These are phyloP conservation scores for Onychostruthus taczanowskii DNA, from an alignment of 2,113 vertebrate species.

Conservation along the genomic window DNA sequence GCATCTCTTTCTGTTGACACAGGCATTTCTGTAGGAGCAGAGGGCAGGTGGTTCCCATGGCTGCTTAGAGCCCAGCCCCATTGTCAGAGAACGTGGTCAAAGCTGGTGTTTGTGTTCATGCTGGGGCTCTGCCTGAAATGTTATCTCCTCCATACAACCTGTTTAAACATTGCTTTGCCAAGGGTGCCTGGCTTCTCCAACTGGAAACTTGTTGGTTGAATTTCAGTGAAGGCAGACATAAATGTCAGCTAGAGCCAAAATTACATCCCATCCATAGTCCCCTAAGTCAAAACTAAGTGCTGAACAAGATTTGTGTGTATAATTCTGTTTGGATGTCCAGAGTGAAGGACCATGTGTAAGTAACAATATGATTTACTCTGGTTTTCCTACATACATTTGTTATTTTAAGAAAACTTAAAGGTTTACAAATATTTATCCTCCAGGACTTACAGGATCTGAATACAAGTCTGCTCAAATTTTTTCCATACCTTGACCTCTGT, in stretches of 20 bases:
- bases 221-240: neutral
- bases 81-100: neutral
- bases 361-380: neutral
- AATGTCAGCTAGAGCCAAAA: neutral
- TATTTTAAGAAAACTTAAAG: neutral
- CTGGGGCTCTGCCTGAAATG: neutral
- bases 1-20: neutral
- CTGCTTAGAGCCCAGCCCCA: neutral
- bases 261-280: neutral
- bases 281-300: neutral
- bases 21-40: neutral
- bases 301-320: neutral
- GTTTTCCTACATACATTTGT: neutral
- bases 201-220: neutral
- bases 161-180: neutral
- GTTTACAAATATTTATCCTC: constrained; percentile 17
- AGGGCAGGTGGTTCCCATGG: neutral
- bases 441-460: neutral
- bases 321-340: neutral
- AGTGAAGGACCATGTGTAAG: neutral
- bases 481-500: neutral
- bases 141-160: neutral
- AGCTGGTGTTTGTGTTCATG: neutral
- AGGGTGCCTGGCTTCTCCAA: neutral
- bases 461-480: neutral